A percentile compares a stretch with the other conserved stretches of the same genome.
Evolutionary conservation across 2,113 vertebrate species (phyloP).

Genomic region (Coryphaenoides rupestris): DNA sequence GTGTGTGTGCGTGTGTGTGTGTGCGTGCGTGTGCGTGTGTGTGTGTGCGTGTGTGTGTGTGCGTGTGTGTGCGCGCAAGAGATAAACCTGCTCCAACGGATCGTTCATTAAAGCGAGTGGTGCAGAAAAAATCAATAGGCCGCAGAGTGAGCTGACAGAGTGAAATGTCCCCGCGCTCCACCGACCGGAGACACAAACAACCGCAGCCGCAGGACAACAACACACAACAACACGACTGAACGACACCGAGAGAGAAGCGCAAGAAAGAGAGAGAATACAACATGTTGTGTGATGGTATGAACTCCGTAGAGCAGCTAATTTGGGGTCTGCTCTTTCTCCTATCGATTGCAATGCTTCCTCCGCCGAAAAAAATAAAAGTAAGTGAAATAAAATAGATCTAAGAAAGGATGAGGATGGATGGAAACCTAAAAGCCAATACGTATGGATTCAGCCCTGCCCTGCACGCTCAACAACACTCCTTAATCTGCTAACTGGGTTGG

Average conservation of each 20-base stretch:
- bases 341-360: conserved; percentile 40
- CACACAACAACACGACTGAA: too few relatives aligned
- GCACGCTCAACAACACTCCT: too few relatives aligned
- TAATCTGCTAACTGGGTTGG: too few relatives aligned
- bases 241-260: too few relatives aligned
- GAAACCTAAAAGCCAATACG: too few relatives aligned
- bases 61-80: conserved; percentile 19
- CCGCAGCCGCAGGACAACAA: conserved; percentile 30
- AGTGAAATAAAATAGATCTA: too few relatives aligned
- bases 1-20: background rate
- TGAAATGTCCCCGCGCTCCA: conserved; percentile 40
- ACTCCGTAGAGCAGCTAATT: conserved; percentile 8
- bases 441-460: too few relatives aligned
- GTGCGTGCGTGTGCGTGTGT: background rate
- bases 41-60: conserved; percentile 3
- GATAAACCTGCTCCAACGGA: conserved; percentile 51
- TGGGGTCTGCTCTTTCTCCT: conserved; percentile 7
- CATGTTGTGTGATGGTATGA: too few relatives aligned
- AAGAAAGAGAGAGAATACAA: too few relatives aligned
- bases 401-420: too few relatives aligned
- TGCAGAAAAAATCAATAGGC: conserved; percentile 65
- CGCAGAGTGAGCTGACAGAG: conserved; percentile 48
- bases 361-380: background rate
- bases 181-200: conserved; percentile 27
- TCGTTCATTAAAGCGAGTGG: conserved; percentile 64